Percentiles rank a stretch among this genome's conserved stretches.
phyloP scores from a whole-genome alignment of 2,113 vertebrate genomes.

The Alaudala cheleensis region DNA sequence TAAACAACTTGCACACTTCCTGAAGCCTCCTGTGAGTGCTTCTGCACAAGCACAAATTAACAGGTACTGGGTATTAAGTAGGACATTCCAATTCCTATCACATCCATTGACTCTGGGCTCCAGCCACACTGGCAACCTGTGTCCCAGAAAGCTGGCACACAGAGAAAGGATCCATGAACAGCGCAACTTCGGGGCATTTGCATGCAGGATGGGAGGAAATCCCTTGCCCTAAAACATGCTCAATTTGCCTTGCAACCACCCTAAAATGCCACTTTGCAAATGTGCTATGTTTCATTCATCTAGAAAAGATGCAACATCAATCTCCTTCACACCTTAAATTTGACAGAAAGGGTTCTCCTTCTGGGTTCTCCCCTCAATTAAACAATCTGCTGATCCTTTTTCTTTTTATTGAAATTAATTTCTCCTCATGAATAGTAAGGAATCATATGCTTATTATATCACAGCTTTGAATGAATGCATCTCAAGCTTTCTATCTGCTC shows the following conservation, averaged over 20 bases:
- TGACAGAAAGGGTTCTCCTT: neutral
- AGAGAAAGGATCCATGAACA: neutral
- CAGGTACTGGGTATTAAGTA: neutral
- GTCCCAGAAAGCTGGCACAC: conserved; percentile 7
- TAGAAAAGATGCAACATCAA: neutral
- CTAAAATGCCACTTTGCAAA: neutral
- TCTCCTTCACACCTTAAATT: neutral
- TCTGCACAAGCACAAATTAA: neutral
- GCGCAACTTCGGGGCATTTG: neutral
- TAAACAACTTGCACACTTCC: neutral
- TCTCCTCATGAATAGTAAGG: neutral
- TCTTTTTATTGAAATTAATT: neutral
- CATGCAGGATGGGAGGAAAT: neutral
- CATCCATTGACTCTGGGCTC: conserved; percentile 26
- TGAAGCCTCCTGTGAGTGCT: neutral
- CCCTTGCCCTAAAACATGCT: neutral
- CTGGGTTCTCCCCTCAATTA: neutral
- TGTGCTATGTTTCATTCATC: neutral
- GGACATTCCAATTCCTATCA: conserved; percentile 28
- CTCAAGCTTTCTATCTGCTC: neutral
- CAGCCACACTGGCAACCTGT: neutral
- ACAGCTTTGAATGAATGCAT: neutral
- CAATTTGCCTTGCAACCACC: neutral
- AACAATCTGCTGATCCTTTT: neutral
- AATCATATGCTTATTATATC: neutral